These are phyloP conservation scores for Meandrusa payeni DNA, from an alignment of 2,888 invertebrate species.

Conservation along the genomic window DNA sequence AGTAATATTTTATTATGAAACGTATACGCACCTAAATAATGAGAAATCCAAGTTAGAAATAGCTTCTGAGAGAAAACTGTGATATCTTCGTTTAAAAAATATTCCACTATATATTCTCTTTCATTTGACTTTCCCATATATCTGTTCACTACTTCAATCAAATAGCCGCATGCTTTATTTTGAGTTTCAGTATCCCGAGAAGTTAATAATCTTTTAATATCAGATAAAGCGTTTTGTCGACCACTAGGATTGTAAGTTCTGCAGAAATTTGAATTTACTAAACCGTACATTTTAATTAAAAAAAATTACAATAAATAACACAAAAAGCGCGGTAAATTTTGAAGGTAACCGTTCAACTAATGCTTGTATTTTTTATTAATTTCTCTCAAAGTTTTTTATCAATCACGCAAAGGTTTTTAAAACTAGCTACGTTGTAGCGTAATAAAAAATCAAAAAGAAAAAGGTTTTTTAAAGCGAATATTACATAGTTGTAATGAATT, in stretches of 20 bases:
- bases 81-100: conserved; percentile 66
- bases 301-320: too few relatives aligned
- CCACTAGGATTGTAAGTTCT: conserved; percentile 65
- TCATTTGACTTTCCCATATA: conserved; percentile 53
- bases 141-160: conserved; percentile 59
- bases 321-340: not conserved
- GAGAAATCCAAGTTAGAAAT: conserved; percentile 66
- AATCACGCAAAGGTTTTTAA: too few relatives aligned
- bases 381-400: too few relatives aligned
- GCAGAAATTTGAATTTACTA: conserved; percentile 60
- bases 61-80: conserved; percentile 67
- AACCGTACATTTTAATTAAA: conserved; percentile 48
- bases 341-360: too few relatives aligned
- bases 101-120: conserved; percentile 51
- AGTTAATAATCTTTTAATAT: conserved; percentile 64
- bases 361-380: too few relatives aligned
- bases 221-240: conserved; percentile 60
- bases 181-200: conserved; percentile 62
- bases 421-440: too few relatives aligned
- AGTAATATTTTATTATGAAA: too few relatives aligned
- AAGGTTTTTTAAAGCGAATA: too few relatives aligned
- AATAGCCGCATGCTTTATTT: conserved; percentile 65
- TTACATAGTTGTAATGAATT: too few relatives aligned
- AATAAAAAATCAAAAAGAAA: too few relatives aligned
- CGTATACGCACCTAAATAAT: conserved; percentile 54